Percentiles rank a stretch among this genome's conserved stretches.
Evolutionary conservation across 2,888 invertebrate genomes (phyloP).

Genomic region (Taenaris catops): DNA sequence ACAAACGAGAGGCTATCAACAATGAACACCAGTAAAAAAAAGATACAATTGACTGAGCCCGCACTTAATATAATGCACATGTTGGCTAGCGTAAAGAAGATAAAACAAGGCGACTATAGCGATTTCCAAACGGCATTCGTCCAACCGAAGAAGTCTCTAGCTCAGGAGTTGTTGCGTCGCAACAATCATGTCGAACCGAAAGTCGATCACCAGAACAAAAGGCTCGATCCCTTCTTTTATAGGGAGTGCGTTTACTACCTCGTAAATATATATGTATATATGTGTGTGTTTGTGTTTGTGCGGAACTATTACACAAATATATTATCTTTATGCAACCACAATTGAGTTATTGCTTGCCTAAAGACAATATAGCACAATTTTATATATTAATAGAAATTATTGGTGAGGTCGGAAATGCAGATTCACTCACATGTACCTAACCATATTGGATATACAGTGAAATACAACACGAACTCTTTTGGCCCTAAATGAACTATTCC

Average conservation of each 20-base stretch:
- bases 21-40: constrained; percentile 68
- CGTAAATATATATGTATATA: too few species aligned
- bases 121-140: constrained; percentile 63
- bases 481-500: too few species aligned
- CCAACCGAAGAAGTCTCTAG: constrained; percentile 55
- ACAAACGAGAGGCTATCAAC: constrained; percentile 62
- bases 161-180: constrained; percentile 63
- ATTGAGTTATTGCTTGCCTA: too few species aligned
- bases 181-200: constrained; percentile 56
- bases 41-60: constrained; percentile 73
- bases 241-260: constrained; percentile 92
- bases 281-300: too few species aligned
- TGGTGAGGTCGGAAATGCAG: too few species aligned
- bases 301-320: too few species aligned
- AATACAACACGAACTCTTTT: too few species aligned
- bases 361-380: too few species aligned
- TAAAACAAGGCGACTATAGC: constrained; percentile 77
- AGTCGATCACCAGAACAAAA: constrained; percentile 46
- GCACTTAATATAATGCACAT: constrained; percentile 81
- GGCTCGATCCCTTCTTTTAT: constrained; percentile 80
- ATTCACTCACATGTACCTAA: too few species aligned
- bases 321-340: too few species aligned
- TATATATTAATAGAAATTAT: too few species aligned
- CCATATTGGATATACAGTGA: too few species aligned
- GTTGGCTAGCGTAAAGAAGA: constrained; percentile 76